These are phyloP conservation scores for Invenusta paracnida DNA, from an alignment of 2,888 invertebrate genomes.

Conservation along the genomic window DNA sequence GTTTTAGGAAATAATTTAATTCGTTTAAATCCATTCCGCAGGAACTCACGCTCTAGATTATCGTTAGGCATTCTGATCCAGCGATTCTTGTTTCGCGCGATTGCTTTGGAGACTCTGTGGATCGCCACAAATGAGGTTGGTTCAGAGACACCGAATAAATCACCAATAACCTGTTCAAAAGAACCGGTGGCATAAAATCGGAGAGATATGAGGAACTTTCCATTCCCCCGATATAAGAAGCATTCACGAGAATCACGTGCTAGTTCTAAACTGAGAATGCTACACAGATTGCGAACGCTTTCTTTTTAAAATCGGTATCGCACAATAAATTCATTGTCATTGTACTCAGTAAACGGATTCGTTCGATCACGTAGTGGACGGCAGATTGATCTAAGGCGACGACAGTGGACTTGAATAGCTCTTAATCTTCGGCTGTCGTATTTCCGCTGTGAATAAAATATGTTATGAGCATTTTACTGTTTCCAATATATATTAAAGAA, in stretches of 20 bases:
- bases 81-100: neutral
- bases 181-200: slow-evolving; percentile 25
- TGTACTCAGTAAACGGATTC: neutral
- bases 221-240: neutral
- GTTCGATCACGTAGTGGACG: neutral
- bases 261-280: neutral
- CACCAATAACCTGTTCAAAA: neutral
- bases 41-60: neutral
- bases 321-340: neutral
- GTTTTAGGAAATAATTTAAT: neutral
- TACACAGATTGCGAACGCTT: neutral
- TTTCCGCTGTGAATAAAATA: too few relatives aligned
- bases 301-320: neutral
- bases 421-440: too few relatives aligned
- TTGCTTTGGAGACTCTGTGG: neutral
- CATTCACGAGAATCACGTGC: neutral
- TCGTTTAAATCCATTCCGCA: neutral
- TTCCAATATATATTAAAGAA: too few relatives aligned
- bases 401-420: neutral
- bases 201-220: slow-evolving; percentile 12
- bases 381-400: neutral
- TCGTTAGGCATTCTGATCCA: neutral
- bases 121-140: neutral
- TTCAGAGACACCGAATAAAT: neutral
- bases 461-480: too few relatives aligned